Evolutionary conservation across 2,113 vertebrate genomes (phyloP), one percentile per base, ranked within the genome.

Genomic region (Anseranas semipalmata): DNA sequence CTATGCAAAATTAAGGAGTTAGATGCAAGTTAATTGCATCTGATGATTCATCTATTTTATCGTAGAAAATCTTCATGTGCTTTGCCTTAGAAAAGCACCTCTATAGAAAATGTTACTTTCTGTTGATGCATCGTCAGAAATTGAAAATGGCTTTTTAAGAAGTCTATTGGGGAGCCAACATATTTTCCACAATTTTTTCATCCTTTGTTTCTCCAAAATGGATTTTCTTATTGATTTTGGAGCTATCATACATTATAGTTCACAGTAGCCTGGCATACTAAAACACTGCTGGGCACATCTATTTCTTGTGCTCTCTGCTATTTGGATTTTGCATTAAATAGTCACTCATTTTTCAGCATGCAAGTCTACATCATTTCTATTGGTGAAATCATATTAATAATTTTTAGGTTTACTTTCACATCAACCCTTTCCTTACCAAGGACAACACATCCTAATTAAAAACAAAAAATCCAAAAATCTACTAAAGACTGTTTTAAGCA

Each of bases 191-290:
- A 3, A 4, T 52, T 86, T 89, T 90, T 89, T 79, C 39, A 81
- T 56, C 46, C 66, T 85, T 91, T 92, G 46, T 94, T 91, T 92
- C 32, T 35, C 84, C 27, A 21, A 65, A 93, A 95, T 92, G 43
- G 67, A 86, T 92, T 94, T 95, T 71, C 28, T 58, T 85, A 89
- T 90, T 96, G 78, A 96, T 96, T 85, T 83, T 90, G 67, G n/a
- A 88, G 41, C 50, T 56, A 70, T 68, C 45, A 24, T 50, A 93
- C 7, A 46, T 83, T 91, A 82, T 59, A 77, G 37, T 70, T 91
- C 85, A 80, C 33, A 86, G 67, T 30, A 71, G 33, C 72, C 68
- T 65, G 60, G 63, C 67, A 77, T 52, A 86, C 28, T 35, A 52
- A 91, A 90, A 88, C 0, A 5, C 27, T 91, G 55, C 72, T 71